Evolutionary conservation across 2,797 vertebrate species (phyloP).

Genomic region (Mormyrops attenuatus): DNA sequence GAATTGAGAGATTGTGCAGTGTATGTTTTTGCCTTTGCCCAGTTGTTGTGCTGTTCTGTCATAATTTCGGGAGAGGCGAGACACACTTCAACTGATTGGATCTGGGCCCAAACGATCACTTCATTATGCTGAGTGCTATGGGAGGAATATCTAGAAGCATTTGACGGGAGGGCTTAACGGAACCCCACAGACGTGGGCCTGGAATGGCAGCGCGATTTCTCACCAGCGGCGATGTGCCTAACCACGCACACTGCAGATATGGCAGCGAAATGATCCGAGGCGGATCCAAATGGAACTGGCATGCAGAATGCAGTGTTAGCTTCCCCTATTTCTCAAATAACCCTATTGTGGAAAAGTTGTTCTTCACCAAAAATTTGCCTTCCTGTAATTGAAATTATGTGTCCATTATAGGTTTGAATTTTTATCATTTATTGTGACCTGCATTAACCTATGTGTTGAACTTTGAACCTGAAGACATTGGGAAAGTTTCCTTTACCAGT

Average conservation of each 20-base stretch:
- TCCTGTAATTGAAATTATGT: not conserved
- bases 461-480: not conserved
- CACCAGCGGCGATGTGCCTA: not conserved
- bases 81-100: conserved; percentile 14
- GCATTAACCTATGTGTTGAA: not conserved
- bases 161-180: not conserved
- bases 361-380: not conserved
- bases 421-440: not conserved
- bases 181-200: not conserved
- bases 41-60: not conserved
- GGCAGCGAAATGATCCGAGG: not conserved
- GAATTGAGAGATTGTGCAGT: not conserved
- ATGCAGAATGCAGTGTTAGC: not conserved
- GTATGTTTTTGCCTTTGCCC: not conserved
- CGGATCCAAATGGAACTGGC: not conserved
- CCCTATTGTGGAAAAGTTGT: not conserved
- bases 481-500: not conserved
- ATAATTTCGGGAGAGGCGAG: not conserved
- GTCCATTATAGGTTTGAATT: not conserved
- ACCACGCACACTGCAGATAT: not conserved
- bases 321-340: not conserved
- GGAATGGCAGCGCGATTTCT: not conserved
- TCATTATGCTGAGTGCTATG: conserved; percentile 2
- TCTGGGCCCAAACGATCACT: not conserved
- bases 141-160: not conserved